Conservation (phyloP, 2,797 vertebrate species). For the Liparis tanakae region DNA sequence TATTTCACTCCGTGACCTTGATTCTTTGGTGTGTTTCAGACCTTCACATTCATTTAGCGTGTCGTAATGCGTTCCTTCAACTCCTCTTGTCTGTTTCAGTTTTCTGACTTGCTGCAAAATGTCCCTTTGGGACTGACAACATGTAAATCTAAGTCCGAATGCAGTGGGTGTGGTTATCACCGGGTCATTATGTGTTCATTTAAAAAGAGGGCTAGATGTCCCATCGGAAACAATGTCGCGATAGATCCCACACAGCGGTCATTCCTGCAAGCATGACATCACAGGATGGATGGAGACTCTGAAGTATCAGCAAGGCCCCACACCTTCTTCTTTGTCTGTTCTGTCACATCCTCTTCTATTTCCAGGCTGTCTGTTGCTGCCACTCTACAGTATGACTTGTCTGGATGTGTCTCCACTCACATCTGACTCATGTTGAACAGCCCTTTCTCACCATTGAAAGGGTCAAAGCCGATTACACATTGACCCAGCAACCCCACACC, state of each 20-base stretch:
- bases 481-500: slow-evolving; percentile 62
- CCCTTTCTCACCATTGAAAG: slow-evolving; percentile 36
- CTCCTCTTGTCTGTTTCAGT: slow-evolving; percentile 1
- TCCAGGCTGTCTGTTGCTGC: slow-evolving; percentile 42
- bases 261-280: slow-evolving; percentile 49
- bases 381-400: slow-evolving; percentile 51
- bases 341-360: slow-evolving; percentile 42
- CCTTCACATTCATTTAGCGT: slow-evolving; percentile 21
- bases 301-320: slow-evolving; percentile 19
- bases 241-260: slow-evolving; percentile 3
- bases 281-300: slow-evolving; percentile 41
- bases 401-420: slow-evolving; percentile 61
- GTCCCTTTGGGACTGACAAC: slow-evolving; percentile 19
- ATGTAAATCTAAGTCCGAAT: slow-evolving; percentile 8
- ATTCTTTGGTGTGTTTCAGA: slow-evolving; percentile 33
- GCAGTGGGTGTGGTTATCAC: slow-evolving; percentile 15
- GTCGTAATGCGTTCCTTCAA: slow-evolving; percentile 24
- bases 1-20: slow-evolving; percentile 28
- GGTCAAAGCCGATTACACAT: slow-evolving; percentile 52
- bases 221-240: slow-evolving; percentile 37
- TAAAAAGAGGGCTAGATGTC: slow-evolving; percentile 18
- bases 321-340: slow-evolving; percentile 21
- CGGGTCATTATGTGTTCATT: slow-evolving; percentile 19
- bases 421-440: slow-evolving; percentile 64
- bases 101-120: slow-evolving; percentile 18